Percentiles rank a stretch among this genome's conserved stretches.
Evolutionary conservation across 2,113 vertebrate species (phyloP).

Genomic region (Puntigrus tetrazona): DNA sequence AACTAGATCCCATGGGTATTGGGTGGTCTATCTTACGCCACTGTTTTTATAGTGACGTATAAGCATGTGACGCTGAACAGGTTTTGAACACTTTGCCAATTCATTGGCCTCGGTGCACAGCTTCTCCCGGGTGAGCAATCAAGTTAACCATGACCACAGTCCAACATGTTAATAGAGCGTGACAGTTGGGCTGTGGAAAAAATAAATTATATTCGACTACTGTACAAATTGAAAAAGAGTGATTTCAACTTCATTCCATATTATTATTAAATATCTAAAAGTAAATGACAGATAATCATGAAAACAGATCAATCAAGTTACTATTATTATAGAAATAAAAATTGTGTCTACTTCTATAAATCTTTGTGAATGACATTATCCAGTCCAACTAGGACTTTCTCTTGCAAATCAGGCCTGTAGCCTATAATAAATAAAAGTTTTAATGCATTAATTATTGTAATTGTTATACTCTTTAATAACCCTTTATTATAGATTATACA

Average conservation of each 20-base stretch:
- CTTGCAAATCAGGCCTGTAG: no score
- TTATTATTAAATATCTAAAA: neutral
- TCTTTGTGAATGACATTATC: neutral
- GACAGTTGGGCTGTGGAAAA: neutral
- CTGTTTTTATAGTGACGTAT: constrained; percentile 22
- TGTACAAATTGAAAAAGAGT: neutral
- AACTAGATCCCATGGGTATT: constrained; percentile 33
- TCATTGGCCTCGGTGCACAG: constrained; percentile 55
- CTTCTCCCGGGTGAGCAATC: neutral
- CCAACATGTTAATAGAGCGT: neutral
- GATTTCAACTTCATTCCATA: neutral
- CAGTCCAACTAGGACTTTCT: no score
- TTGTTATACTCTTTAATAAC: no score
- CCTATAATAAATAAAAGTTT: no score
- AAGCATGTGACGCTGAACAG: neutral
- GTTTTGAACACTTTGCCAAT: constrained; percentile 31
- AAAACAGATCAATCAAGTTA: neutral
- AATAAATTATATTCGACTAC: neutral
- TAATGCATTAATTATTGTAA: no score
- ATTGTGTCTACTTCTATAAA: neutral
- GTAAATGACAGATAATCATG: neutral
- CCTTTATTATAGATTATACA: no score
- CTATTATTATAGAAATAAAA: neutral
- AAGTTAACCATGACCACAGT: neutral
- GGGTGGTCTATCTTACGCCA: constrained; percentile 45